phyloP scores from a whole-genome alignment of 2,797 vertebrate species.

The Myotis myotis region DNA sequence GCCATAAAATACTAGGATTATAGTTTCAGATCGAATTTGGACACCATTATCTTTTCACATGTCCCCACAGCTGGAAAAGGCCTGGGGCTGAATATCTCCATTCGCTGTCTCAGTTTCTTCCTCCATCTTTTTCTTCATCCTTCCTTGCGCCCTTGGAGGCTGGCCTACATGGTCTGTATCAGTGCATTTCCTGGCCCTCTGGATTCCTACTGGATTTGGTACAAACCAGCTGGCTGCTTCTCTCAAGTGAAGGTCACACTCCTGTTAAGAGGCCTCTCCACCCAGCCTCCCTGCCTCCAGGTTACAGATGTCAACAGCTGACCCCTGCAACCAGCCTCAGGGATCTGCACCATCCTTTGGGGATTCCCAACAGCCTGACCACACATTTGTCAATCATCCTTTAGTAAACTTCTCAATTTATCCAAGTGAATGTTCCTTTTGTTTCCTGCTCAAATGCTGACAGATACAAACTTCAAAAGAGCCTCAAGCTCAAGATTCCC shows the following conservation, averaged over 20 bases:
- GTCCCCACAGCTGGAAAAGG: background rate
- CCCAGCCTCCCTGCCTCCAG: background rate
- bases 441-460: background rate
- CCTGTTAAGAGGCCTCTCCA: background rate
- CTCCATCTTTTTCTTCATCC: background rate
- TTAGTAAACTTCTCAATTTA: background rate
- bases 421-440: background rate
- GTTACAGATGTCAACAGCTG: background rate
- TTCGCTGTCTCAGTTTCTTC: too few relatives aligned
- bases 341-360: background rate
- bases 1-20: background rate
- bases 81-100: background rate
- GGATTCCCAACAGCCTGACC: background rate
- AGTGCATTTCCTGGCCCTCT: background rate
- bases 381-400: background rate
- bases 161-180: background rate
- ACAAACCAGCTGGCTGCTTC: background rate
- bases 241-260: background rate
- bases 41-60: background rate
- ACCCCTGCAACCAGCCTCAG: rapidly evolving
- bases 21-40: background rate
- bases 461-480: background rate
- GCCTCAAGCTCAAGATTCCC: background rate
- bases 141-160: background rate
- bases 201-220: background rate